These are phyloP conservation scores for Rhorus exstirpatorius DNA, from an alignment of 2,888 invertebrate species.

Conservation along the genomic window DNA sequence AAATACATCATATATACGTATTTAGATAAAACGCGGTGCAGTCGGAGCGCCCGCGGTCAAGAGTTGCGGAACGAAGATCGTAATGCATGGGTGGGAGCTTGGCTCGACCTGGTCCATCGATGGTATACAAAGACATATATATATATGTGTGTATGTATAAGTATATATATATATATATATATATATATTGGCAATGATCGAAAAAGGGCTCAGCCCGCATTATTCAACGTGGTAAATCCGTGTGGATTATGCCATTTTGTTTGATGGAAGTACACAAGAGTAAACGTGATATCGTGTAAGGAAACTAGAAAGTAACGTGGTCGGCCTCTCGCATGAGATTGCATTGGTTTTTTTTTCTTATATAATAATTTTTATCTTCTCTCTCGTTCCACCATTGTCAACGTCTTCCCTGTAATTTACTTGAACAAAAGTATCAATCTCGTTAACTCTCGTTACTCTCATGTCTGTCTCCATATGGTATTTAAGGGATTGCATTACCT, in stretches of 20 bases:
- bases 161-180: background rate
- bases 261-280: constrained; percentile 5
- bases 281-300: constrained; percentile 66
- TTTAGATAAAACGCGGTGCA: constrained; percentile 23
- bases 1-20: constrained; percentile 13
- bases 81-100: constrained; percentile 52
- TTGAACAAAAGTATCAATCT: constrained; percentile 37
- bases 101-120: constrained; percentile 57
- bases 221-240: background rate
- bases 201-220: constrained; percentile 16
- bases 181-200: background rate
- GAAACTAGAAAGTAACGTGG: constrained; percentile 74
- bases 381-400: constrained; percentile 55
- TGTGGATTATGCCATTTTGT: background rate
- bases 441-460: constrained; percentile 29
- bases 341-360: constrained; percentile 18
- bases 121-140: constrained; percentile 19
- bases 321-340: constrained; percentile 71
- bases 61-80: constrained; percentile 59
- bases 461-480: constrained; percentile 27
- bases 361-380: constrained; percentile 22
- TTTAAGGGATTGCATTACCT: constrained; percentile 30
- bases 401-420: constrained; percentile 61
- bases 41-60: constrained; percentile 62
- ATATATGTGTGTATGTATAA: too few relatives aligned